Percentiles rank a stretch among this genome's conserved stretches.
Conservation (phyloP, 2,888 invertebrate species). For the Formica aserva region DNA sequence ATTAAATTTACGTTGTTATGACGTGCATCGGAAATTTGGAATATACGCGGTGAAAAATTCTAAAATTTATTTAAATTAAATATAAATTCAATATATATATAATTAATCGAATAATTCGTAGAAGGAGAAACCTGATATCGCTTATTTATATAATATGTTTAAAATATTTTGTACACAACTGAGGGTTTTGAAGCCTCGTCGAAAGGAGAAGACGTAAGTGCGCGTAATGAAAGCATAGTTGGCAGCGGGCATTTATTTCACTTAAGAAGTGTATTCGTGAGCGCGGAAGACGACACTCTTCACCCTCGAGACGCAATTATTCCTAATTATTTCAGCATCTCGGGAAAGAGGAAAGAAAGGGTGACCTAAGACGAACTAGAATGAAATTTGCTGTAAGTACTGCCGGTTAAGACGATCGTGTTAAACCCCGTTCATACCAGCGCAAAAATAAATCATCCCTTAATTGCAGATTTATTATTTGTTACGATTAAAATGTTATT, state of each 20-base stretch:
- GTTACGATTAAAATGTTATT: constrained; percentile 13
- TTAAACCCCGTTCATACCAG: constrained; percentile 26
- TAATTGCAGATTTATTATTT: background rate
- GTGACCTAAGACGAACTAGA: constrained; percentile 34
- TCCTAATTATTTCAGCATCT: constrained; percentile 71
- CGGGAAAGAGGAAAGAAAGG: constrained; percentile 26
- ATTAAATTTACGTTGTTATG: background rate
- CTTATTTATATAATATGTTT: background rate
- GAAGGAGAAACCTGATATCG: background rate
- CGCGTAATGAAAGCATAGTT: constrained; percentile 12
- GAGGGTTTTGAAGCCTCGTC: background rate
- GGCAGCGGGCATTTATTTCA: constrained; percentile 72
- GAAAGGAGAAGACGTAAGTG: constrained; percentile 46
- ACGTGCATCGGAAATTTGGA: background rate
- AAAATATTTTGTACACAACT: background rate
- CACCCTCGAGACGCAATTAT: constrained; percentile 74
- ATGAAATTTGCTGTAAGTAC: constrained; percentile 49
- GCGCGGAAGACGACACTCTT: constrained; percentile 67
- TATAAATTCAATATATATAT: background rate
- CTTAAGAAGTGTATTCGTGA: constrained; percentile 61
- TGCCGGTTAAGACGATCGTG: constrained; percentile 25
- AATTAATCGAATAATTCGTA: background rate
- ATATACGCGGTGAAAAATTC: background rate
- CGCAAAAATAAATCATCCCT: constrained; percentile 16
- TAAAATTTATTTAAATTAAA: background rate